Evolutionary conservation across 2,888 invertebrate genomes (phyloP).

Genomic region (Aporophyla lueneburgensis): DNA sequence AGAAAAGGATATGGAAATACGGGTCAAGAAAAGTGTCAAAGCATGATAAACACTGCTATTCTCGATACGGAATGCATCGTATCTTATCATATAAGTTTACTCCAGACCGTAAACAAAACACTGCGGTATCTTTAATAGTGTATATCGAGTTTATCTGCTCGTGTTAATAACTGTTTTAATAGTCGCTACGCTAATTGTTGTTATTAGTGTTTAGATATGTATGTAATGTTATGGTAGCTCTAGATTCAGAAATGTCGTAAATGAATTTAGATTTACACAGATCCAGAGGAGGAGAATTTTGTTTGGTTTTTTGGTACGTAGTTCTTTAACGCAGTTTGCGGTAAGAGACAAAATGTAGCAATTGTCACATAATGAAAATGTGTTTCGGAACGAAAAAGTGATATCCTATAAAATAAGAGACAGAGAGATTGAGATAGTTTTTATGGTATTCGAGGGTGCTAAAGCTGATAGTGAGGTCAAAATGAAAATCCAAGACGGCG

Average conservation of each 20-base stretch:
- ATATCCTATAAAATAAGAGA: no score
- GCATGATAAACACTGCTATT: neutral
- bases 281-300: neutral
- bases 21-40: constrained; percentile 22
- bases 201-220: constrained; percentile 14
- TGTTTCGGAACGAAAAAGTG: no score
- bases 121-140: constrained; percentile 33
- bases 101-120: constrained; percentile 28
- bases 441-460: no score
- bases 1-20: neutral
- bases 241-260: neutral
- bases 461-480: no score
- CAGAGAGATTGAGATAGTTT: no score
- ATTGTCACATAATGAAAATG: no score
- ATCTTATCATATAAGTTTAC: constrained; percentile 30
- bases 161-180: constrained; percentile 56
- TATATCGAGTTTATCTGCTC: constrained; percentile 51
- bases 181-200: constrained; percentile 48
- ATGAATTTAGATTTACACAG: neutral
- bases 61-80: constrained; percentile 14
- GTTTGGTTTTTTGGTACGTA: neutral
- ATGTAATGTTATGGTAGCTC: constrained; percentile 2
- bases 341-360: no score
- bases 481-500: no score
- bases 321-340: no score